Percentiles rank a stretch among this genome's conserved stretches.
phyloP scores from a whole-genome alignment of 2,797 vertebrate species.

The Sebastes itinus region DNA sequence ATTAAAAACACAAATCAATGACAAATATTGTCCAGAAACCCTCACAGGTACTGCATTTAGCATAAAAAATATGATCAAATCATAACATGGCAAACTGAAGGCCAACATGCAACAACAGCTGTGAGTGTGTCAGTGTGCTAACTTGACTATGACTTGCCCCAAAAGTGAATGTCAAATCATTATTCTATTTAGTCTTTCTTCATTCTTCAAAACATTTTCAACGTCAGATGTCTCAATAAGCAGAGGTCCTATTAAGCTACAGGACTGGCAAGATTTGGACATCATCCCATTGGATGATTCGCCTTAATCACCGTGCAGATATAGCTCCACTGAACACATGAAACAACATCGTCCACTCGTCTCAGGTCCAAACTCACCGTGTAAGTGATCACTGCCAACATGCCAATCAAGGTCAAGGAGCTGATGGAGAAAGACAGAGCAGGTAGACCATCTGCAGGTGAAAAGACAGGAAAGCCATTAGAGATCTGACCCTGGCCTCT shows the following conservation, averaged over 20 bases:
- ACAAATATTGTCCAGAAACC: too few species aligned
- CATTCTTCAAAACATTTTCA: not conserved
- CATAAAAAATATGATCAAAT: too few species aligned
- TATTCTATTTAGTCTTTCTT: not conserved
- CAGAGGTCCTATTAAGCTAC: constrained; percentile 25
- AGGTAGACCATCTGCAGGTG: constrained; percentile 90
- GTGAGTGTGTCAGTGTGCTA: too few species aligned
- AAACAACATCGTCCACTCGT: constrained; percentile 47
- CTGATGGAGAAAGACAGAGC: constrained; percentile 98
- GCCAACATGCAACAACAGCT: too few species aligned
- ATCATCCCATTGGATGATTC: constrained; percentile 24
- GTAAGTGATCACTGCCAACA: constrained; percentile 98
- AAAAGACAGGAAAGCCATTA: constrained; percentile 45
- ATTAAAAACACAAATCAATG: too few species aligned
- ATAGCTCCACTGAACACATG: constrained; percentile 40
- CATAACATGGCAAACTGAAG: too few species aligned
- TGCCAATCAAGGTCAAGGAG: constrained; percentile 96
- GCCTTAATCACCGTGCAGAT: constrained; percentile 36
- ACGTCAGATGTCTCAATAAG: not conserved
- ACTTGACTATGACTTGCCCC: too few species aligned
- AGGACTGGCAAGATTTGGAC: constrained; percentile 22
- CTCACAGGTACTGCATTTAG: too few species aligned
- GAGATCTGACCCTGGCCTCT: constrained; percentile 22
- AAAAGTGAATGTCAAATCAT: too few species aligned
- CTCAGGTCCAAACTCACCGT: constrained; percentile 89